Conservation (phyloP, 2,888 invertebrate genomes). For the Oxystoma pomonae region DNA sequence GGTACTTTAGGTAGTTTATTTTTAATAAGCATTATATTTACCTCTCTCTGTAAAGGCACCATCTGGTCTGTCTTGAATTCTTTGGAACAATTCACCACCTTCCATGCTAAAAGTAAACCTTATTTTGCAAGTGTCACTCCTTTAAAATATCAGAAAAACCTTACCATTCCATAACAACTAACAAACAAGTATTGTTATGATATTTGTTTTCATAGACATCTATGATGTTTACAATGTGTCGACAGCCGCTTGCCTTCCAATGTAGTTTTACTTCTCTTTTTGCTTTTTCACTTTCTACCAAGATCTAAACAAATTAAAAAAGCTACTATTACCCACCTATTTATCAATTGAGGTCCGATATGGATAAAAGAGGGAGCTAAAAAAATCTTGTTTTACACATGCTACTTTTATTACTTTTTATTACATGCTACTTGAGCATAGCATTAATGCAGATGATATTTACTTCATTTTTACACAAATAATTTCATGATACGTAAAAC, state of each 20-base stretch:
- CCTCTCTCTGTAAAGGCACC: constrained; percentile 95
- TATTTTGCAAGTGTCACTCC: background rate
- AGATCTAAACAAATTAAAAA: too few species aligned
- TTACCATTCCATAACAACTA: constrained; percentile 99
- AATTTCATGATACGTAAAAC: too few species aligned
- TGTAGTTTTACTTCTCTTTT: constrained; percentile 93
- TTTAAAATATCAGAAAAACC: constrained; percentile 23
- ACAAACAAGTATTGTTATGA: constrained; percentile 82
- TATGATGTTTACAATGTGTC: constrained; percentile 85
- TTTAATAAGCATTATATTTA: constrained; percentile 36
- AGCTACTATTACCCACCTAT: too few species aligned
- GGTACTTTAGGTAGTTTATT: too few species aligned
- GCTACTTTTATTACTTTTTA: too few species aligned
- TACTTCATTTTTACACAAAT: too few species aligned
- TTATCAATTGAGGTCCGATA: too few species aligned
- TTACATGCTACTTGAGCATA: too few species aligned
- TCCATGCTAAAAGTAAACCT: constrained; percentile 69
- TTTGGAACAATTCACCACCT: constrained; percentile 94
- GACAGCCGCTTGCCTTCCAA: constrained; percentile 87
- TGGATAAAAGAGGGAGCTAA: too few species aligned
- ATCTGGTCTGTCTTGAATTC: constrained; percentile 93
- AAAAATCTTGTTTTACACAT: too few species aligned
- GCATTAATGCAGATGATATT: too few species aligned
- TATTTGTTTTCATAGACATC: constrained; percentile 98
- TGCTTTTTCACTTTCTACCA: constrained; percentile 90